Base-by-base conservation (phyloP, 2,888 invertebrate genomes). In the Drymonia ruficornis region DNA sequence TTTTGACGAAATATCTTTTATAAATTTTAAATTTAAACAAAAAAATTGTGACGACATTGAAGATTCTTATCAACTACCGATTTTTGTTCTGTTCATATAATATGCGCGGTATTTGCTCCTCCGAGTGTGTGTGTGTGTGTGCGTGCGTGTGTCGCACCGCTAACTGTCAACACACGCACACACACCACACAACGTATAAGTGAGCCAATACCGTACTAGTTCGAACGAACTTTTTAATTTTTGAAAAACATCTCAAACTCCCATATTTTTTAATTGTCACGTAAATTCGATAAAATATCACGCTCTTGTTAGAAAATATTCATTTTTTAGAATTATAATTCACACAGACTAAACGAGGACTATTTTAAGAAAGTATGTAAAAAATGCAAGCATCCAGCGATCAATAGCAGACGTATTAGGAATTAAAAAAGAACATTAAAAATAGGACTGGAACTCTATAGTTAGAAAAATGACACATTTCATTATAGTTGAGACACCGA, bases 221-320 rank as follows among this genome's bases (percentile, higher is more conserved):
- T 4, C 36, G 36, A 36, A 36, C 36, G 36, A 36, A 36, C 36
- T 36, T 34, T n/a, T 8, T 36, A n/a, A 36, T 36, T 36, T 13
- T 13, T 1, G n/a, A 36, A 36, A 36, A 36, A 36, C 3, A n/a
- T 18, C 9, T 7, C 4, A 16, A 18, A n/a, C 54, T 56, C 54
- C 50, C 63, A 61, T 53, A 68, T 67, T 61, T 63, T 65, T 67
- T 72, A 77, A 80, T 84, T 84, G 89, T 84, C 89, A 84, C 83
- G 74, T 91, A 91, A 91, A 91, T 91, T 91, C 91, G 91, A 87
- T 89, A 82, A 74, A 81, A 78, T 88, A 87, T 86, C 89, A 90
- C 89, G 73, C 76, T 74, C 59, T 50, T 48, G 18, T 19, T 61
- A 63, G 68, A 74, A 65, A 72, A 67, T 69, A 67, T 67, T 61